phyloP scores from a whole-genome alignment of 2,888 invertebrate genomes.

The Digitonthophagus gazella region DNA sequence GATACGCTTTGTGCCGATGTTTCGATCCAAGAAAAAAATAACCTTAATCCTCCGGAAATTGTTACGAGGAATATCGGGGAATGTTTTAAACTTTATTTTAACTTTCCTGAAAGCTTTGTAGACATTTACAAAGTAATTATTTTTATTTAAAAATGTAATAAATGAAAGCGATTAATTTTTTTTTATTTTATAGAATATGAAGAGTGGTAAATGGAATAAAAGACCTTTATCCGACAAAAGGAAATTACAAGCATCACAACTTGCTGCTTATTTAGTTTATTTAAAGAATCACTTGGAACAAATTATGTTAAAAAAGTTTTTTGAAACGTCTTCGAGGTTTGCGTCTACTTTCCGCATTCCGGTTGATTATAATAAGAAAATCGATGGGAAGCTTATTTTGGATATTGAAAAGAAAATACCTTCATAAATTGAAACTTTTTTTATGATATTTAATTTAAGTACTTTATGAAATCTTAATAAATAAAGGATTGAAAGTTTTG shows the following conservation, averaged over 20 bases:
- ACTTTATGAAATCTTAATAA: too few species aligned
- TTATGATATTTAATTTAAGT: too few species aligned
- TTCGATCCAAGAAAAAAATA: conserved; percentile 4
- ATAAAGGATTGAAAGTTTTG: too few species aligned
- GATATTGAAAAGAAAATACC: background rate
- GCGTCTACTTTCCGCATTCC: conserved; percentile 1
- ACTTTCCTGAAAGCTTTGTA: conserved; percentile 7
- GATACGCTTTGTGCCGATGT: conserved; percentile 4
- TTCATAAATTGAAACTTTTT: too few species aligned
- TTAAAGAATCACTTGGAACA: conserved; percentile 3
- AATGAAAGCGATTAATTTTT: background rate
- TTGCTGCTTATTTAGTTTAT: background rate
- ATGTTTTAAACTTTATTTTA: conserved; percentile 10
- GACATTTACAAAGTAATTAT: background rate
- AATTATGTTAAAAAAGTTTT: background rate
- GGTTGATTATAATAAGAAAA: background rate
- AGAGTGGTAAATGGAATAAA: conserved; percentile 5
- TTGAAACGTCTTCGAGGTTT: conserved; percentile 1
- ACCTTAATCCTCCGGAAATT: background rate
- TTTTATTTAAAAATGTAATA: background rate
- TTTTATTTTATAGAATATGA: background rate
- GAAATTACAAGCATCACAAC: conserved; percentile 6
- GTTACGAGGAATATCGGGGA: background rate
- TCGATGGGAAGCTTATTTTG: conserved; percentile 1
- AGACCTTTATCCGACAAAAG: conserved; percentile 1